phyloP scores from a whole-genome alignment of 37 sponge, comb jelly and placozoan genomes.

The Oscarella lobularis region DNA sequence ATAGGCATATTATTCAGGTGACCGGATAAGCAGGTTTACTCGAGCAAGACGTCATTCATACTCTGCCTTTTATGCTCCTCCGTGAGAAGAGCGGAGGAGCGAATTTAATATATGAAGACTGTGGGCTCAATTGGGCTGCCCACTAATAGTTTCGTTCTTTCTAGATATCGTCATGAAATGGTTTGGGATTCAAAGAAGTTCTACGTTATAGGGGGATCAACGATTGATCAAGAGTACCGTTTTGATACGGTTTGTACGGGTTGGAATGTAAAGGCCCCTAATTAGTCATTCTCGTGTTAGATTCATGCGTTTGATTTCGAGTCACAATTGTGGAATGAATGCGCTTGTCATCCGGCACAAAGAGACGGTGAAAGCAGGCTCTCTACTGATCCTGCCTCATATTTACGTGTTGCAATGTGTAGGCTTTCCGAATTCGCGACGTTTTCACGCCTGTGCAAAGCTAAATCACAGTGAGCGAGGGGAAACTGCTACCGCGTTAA shows the following conservation, averaged over 20 bases:
- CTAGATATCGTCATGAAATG: not conserved
- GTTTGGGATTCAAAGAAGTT: not conserved
- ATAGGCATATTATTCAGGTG: too few relatives aligned
- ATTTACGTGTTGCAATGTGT: too few relatives aligned
- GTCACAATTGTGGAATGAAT: not conserved
- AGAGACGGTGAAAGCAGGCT: not conserved
- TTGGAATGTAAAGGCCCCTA: not conserved
- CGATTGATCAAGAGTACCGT: not conserved
- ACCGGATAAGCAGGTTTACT: too few relatives aligned
- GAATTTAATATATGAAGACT: too few relatives aligned
- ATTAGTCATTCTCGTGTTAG: not conserved
- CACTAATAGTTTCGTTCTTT: not conserved
- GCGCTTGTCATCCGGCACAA: not conserved
- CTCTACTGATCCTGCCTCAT: too few relatives aligned
- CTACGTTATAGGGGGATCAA: not conserved
- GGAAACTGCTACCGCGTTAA: too few relatives aligned
- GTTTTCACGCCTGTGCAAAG: not conserved
- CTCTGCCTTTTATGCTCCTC: too few relatives aligned
- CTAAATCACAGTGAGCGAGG: not conserved
- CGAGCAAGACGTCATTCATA: too few relatives aligned
- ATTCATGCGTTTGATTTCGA: not conserved
- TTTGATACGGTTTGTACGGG: not conserved
- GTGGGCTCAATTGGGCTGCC: not conserved
- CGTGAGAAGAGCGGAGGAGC: too few relatives aligned
- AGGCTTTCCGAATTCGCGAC: not conserved